These are phyloP conservation scores for Otus scops DNA, from an alignment of 2,797 vertebrate genomes.

Conservation along the genomic window DNA sequence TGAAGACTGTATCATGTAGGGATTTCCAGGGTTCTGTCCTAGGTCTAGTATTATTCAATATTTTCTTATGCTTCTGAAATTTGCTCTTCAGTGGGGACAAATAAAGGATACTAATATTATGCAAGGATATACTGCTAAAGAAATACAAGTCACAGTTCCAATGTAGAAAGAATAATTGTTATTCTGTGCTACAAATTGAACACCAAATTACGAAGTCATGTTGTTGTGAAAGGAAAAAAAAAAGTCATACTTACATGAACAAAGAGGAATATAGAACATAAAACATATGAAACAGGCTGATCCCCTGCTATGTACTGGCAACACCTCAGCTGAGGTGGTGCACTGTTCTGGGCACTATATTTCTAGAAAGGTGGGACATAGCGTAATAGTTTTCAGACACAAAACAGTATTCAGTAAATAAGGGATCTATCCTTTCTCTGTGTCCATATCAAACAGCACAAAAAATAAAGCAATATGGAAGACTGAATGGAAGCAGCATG, in stretches of 20 bases:
- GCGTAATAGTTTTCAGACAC: background rate
- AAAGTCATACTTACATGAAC: background rate
- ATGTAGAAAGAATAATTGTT: background rate
- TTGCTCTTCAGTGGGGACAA: background rate
- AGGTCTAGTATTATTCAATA: background rate
- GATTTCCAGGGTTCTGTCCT: background rate
- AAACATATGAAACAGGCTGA: background rate
- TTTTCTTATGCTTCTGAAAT: background rate
- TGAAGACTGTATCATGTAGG: background rate
- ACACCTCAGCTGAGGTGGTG: background rate
- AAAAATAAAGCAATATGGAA: background rate
- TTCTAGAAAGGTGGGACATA: background rate
- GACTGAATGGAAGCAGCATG: background rate
- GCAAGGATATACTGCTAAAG: background rate
- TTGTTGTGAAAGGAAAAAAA: background rate
- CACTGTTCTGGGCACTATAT: background rate
- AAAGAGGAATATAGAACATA: background rate
- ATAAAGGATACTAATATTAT: background rate
- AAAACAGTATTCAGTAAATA: background rate
- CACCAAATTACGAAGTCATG: background rate
- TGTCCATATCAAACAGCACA: background rate
- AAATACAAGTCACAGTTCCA: background rate
- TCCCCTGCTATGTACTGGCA: background rate
- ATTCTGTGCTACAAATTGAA: background rate
- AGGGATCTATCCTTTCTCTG: background rate